Percentiles rank a stretch among this genome's conserved stretches.
phyloP scores from a whole-genome alignment of 2,888 invertebrate genomes.

The Polia nebulosa region DNA sequence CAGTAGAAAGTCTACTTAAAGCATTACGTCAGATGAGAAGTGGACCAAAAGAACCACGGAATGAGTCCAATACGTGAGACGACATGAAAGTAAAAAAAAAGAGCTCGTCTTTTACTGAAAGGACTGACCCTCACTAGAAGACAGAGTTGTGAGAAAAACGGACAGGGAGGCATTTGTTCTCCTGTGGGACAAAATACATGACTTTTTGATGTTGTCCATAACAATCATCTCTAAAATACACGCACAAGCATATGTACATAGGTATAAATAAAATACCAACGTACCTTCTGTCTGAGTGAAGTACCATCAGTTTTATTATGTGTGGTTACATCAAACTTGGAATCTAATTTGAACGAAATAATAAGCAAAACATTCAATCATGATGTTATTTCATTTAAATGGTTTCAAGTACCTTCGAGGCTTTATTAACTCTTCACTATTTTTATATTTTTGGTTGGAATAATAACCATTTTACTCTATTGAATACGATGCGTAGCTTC shows the following conservation, averaged over 20 bases:
- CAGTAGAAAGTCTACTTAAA: background rate
- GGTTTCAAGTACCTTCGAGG: slow-evolving; percentile 30
- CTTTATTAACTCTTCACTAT: slow-evolving; percentile 42
- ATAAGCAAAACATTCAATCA: slow-evolving; percentile 43
- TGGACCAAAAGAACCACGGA: background rate
- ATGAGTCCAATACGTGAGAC: background rate
- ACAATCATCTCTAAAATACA: background rate
- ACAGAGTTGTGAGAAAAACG: background rate
- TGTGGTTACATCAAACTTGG: slow-evolving; percentile 15
- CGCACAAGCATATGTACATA: background rate
- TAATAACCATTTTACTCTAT: slow-evolving; percentile 28
- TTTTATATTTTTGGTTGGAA: slow-evolving; percentile 2
- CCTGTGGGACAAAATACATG: no score
- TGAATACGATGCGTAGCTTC: slow-evolving; percentile 7
- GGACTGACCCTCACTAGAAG: no score
- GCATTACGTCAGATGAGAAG: background rate
- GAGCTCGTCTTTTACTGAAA: background rate
- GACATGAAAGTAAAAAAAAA: background rate
- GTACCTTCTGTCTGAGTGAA: background rate
- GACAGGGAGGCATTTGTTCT: background rate
- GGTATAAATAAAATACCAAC: background rate
- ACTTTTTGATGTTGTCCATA: no score
- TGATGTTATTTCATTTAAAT: slow-evolving; percentile 36
- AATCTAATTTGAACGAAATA: slow-evolving; percentile 44
- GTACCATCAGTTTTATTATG: slow-evolving; percentile 3